Conservation (phyloP, 2,797 vertebrate species). For the Platalea minor region DNA sequence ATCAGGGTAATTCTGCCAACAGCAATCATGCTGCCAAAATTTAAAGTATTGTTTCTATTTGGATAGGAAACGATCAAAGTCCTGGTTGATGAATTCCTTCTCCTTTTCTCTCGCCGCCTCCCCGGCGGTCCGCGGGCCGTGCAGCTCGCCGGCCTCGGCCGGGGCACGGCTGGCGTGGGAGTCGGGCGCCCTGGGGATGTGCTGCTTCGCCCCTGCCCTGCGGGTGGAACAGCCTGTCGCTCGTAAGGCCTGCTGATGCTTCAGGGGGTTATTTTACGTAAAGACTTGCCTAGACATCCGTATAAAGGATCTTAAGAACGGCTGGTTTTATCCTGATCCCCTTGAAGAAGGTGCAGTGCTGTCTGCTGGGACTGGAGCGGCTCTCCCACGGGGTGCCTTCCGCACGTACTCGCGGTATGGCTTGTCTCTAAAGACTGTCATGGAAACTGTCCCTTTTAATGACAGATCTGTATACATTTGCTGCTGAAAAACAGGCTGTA, state of each 20-base stretch:
- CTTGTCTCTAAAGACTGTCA: background rate
- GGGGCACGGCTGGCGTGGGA: background rate
- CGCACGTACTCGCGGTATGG: fast-evolving
- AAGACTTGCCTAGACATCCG: background rate
- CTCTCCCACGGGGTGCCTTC: background rate
- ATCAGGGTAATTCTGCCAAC: background rate
- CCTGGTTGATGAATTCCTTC: background rate
- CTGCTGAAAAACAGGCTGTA: background rate
- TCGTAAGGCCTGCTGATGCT: too few relatives aligned
- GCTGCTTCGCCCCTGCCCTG: background rate
- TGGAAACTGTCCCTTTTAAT: background rate
- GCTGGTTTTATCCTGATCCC: background rate
- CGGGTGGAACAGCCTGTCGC: fast-evolving
- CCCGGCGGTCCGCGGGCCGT: background rate
- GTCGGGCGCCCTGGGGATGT: too few relatives aligned
- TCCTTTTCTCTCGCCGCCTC: background rate
- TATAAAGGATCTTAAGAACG: background rate
- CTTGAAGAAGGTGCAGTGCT: background rate
- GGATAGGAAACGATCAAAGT: too few relatives aligned
- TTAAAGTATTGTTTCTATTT: background rate
- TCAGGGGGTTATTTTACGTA: background rate
- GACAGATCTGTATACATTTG: background rate
- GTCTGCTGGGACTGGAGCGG: background rate
- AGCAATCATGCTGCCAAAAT: background rate
- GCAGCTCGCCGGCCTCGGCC: fast-evolving